A percentile compares a stretch with the other conserved stretches of the same genome.
Evolutionary conservation across 1,140 invertebrate genomes (phyloP).

Genomic region (Ceratosolen fusciceps): DNA sequence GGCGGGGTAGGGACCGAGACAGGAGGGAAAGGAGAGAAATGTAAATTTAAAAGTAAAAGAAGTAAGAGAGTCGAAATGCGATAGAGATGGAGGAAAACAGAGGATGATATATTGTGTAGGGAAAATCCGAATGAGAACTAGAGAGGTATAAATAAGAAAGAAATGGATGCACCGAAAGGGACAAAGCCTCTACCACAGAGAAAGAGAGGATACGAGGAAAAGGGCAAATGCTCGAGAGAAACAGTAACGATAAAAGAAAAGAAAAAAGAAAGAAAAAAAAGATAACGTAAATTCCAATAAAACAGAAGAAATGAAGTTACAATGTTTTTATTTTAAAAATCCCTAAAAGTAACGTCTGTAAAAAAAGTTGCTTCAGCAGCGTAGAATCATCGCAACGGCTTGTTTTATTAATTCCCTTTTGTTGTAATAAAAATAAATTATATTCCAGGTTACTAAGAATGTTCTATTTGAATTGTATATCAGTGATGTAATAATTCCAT

Average conservation of each 20-base stretch:
- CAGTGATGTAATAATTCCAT: too few relatives aligned
- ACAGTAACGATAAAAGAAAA: conserved; percentile 18
- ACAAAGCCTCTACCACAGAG: neutral
- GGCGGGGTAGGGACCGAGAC: neutral
- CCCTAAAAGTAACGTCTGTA: neutral
- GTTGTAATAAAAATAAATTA: too few relatives aligned
- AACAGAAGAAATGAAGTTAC: conserved; percentile 11
- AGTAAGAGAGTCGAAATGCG: conserved; percentile 5
- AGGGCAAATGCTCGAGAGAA: neutral
- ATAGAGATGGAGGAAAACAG: neutral
- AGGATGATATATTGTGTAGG: conserved; percentile 8
- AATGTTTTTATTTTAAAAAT: conserved; percentile 10
- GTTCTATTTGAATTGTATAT: too few relatives aligned
- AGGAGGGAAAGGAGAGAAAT: neutral
- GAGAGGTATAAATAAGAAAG: neutral
- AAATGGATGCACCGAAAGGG: neutral
- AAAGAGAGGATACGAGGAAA: neutral
- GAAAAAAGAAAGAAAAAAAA: too few relatives aligned
- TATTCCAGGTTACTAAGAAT: too few relatives aligned
- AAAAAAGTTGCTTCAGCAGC: neutral
- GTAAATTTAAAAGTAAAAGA: conserved; percentile 14
- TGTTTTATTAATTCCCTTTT: too few relatives aligned
- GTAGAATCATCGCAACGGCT: too few relatives aligned
- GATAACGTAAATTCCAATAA: neutral
- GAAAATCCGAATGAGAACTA: conserved; percentile 10